Evolutionary conservation across 2,888 invertebrate genomes (phyloP), one percentile per base, ranked within the genome.

Genomic region (Cyaniris semiargus): DNA sequence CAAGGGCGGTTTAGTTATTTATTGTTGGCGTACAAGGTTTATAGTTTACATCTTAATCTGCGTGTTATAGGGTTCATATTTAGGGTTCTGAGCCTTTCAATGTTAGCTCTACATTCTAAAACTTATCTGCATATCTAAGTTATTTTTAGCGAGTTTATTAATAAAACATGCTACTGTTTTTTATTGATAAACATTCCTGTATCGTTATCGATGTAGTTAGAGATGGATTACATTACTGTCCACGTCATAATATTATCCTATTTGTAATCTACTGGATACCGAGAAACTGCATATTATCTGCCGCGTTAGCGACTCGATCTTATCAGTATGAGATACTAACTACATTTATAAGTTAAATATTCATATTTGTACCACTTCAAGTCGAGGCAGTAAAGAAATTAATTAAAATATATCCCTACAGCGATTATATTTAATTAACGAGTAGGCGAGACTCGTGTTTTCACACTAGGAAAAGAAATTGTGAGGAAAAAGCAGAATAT

Each of bases 201-300:
- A 66, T 66, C 27, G 13, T 53, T 66, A 66, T 66, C 66, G 31
- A 31, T 66, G 66, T 66, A 66, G 66, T 66, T 60, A 21, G 27
- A 66, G 66, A 66, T 31, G 66, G 66, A 66, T 66, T 66, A 66
- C 66, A 66, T 66, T 66, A 66, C 66, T 31, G 27, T 31, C 66
- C 15, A 18, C 66, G 27, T 66, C 66, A 66, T 27, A 66, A 66
- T 66, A 66, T 66, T 66, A 66, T 66, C 66, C 66, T 66, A 66
- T 66, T 66, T 66, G 66, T 66, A 27, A 66, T 66, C 66, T 66
- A 66, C 27, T 31, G 66, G 66, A 66, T 66, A 66, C 66, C 66
- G 27, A 66, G 66, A 66, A 66, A 66, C 66, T 66, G 66, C 66
- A 66, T 66, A 66, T 66, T 66, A 66, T 66, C 66, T 66, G 66